phyloP scores from a whole-genome alignment of 2,797 vertebrate species.

The Acanthurus lineatus region DNA sequence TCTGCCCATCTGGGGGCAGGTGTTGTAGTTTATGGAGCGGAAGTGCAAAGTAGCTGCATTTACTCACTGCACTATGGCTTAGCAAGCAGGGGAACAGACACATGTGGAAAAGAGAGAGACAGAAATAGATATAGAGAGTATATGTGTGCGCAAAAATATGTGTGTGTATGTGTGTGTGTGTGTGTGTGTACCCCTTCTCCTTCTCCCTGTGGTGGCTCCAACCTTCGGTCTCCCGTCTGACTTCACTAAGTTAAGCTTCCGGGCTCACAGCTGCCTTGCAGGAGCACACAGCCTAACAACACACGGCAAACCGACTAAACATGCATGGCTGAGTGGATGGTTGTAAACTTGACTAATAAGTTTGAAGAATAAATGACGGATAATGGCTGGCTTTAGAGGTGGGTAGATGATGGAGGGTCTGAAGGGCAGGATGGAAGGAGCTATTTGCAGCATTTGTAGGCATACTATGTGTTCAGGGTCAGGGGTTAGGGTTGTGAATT shows the following conservation, averaged over 20 bases:
- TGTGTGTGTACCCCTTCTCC: constrained; percentile 37
- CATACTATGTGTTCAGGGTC: background rate
- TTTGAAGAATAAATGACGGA: constrained; percentile 20
- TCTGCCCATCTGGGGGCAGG: constrained; percentile 72
- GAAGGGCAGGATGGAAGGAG: background rate
- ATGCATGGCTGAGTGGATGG: constrained; percentile 34
- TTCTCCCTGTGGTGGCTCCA: constrained; percentile 69
- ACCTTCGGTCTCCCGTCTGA: constrained; percentile 66
- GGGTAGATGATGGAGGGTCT: constrained; percentile 4
- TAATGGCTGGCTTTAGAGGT: constrained; percentile 22
- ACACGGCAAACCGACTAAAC: constrained; percentile 30
- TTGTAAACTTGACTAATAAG: constrained; percentile 23
- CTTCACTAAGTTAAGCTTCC: constrained; percentile 75
- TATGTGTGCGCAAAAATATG: constrained; percentile 22
- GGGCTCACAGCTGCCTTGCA: constrained; percentile 78
- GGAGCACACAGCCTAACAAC: constrained; percentile 35
- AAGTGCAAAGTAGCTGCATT: constrained; percentile 76
- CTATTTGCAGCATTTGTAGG: background rate
- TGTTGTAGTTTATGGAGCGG: constrained; percentile 82
- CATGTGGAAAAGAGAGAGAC: constrained; percentile 55
- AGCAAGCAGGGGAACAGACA: constrained; percentile 61
- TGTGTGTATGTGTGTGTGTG: constrained; percentile 20
- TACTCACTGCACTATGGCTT: constrained; percentile 66
- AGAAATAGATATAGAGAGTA: constrained; percentile 35
- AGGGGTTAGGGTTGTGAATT: background rate